Base-by-base conservation (phyloP, 2,797 vertebrate genomes). In the Poeciliopsis infans region DNA sequence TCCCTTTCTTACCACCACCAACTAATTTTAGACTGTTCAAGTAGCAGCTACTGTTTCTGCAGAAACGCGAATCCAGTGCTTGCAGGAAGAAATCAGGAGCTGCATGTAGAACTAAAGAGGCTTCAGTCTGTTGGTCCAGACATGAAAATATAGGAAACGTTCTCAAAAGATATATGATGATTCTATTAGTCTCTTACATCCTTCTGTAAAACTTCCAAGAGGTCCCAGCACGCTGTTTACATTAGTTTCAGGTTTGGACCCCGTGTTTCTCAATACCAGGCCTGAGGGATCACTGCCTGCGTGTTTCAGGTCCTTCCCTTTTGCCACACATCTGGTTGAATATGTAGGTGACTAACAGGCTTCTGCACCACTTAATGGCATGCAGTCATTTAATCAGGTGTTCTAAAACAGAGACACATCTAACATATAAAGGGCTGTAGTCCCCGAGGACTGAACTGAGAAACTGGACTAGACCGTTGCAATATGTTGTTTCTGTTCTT, bases 21-120 rank as follows among this genome's bases (percentile, higher is more conserved):
- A 76, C 88, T 91, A 88, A 90, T 36, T 83, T 86, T 82, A 79
- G 82, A 59, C 51, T 47, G 84, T 85, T 86, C 59, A 83, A 64
- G 70, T 41, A 43, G 57, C 51, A 55, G 79, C 80, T 69, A 13
- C 83, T 72, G 86, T 90, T 84, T 66, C 84, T 77, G 78, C 47
- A 36, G 76, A 81, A 81, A 76, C 72, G 45, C 41, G 86, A 84
- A 5, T 74, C 83, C 71, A 75, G 64, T 3, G 70, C 31, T 85
- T 82, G 79, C 82, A 77, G 72, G 89, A 87, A 84, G 47, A 64
- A 72, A 69, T 31, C 79, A 61, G 45, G 66, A 8, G n/a, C 66
- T 53, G 45, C 53, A 43, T 57, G 39, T 28, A 20, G 20, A 75
- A 31, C 53, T 33, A n/a, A 39, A 57, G 23, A 28, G 25, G 33